A percentile compares a stretch with the other conserved stretches of the same genome.
These are phyloP conservation scores for Portevinia maculata DNA, from an alignment of 2,888 invertebrate species.

Conservation along the genomic window DNA sequence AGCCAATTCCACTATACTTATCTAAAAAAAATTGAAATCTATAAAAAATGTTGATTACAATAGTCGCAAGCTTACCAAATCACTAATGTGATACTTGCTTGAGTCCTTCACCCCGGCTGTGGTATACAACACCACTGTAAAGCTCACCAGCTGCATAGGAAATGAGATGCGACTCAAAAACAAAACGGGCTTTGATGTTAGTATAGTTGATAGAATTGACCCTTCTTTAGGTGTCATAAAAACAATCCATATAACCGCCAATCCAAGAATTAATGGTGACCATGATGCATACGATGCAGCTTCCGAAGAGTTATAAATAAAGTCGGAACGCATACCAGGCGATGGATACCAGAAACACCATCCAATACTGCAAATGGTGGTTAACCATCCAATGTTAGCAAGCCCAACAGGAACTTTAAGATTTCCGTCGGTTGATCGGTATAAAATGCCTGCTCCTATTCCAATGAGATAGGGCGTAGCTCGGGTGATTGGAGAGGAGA, in stretches of 20 bases:
- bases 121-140: slow-evolving; percentile 87
- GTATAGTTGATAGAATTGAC: slow-evolving; percentile 78
- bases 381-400: slow-evolving; percentile 79
- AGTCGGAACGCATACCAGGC: slow-evolving; percentile 85
- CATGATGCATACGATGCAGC: slow-evolving; percentile 87
- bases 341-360: slow-evolving; percentile 86
- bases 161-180: slow-evolving; percentile 87
- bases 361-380: slow-evolving; percentile 76
- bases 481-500: slow-evolving; percentile 86
- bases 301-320: slow-evolving; percentile 85
- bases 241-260: slow-evolving; percentile 87
- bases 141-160: slow-evolving; percentile 87
- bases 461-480: slow-evolving; percentile 87
- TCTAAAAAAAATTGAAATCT: slow-evolving; percentile 81
- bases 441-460: slow-evolving; percentile 85
- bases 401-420: slow-evolving; percentile 82
- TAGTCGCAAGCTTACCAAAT: slow-evolving; percentile 84
- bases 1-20: slow-evolving; percentile 85
- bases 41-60: background rate
- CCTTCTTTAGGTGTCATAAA: slow-evolving; percentile 81
- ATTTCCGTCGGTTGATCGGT: slow-evolving; percentile 78
- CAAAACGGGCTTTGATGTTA: slow-evolving; percentile 85
- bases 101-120: slow-evolving; percentile 86
- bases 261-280: slow-evolving; percentile 86
- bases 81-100: slow-evolving; percentile 84